Conservation (phyloP, 2,113 vertebrate species). For the Pterocles burchelli region DNA sequence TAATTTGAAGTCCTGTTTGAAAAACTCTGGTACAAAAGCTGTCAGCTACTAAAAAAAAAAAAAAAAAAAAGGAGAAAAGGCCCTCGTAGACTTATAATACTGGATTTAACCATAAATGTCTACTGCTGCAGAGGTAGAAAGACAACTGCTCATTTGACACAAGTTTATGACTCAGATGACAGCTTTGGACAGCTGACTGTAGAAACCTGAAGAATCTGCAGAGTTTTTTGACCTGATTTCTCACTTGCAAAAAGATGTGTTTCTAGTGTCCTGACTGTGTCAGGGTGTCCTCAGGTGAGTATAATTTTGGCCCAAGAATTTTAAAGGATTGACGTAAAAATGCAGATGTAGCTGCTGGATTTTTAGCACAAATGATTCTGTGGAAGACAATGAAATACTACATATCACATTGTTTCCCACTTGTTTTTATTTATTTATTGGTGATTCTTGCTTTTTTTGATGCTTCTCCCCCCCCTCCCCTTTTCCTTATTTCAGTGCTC, state of each 20-base stretch:
- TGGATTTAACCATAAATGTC: background rate
- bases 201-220: background rate
- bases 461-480: rapidly evolving
- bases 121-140: background rate
- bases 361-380: background rate
- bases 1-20: background rate
- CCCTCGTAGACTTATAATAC: background rate
- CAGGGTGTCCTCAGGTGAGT: background rate
- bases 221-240: background rate
- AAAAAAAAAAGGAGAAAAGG: background rate
- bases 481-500: background rate
- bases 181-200: background rate
- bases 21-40: background rate
- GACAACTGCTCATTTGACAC: background rate
- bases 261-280: background rate
- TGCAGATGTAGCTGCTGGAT: background rate
- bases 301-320: background rate
- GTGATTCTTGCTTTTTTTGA: background rate
- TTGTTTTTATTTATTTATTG: background rate
- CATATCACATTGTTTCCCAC: background rate
- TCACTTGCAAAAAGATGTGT: background rate
- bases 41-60: background rate
- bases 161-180: background rate
- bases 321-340: background rate
- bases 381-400: background rate